Conservation (phyloP, 1,140 invertebrate species). For the Wiebesia pumilae region DNA sequence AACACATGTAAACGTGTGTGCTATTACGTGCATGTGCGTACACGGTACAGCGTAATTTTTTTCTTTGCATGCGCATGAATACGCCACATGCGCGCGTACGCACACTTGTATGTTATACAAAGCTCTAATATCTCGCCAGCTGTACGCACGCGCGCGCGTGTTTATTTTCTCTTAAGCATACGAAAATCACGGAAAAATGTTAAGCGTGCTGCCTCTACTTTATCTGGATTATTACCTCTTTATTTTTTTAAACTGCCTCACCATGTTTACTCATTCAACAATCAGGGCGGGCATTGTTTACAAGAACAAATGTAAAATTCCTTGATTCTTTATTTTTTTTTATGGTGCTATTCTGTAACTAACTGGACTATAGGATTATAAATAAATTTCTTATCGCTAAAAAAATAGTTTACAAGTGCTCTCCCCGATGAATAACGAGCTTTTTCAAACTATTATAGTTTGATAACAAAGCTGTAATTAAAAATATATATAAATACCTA, state of each 20-base stretch:
- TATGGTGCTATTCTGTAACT: background rate
- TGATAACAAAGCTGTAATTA: background rate
- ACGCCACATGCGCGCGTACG: background rate
- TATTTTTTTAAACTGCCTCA: background rate
- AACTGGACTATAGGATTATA: background rate
- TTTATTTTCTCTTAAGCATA: slow-evolving; percentile 5
- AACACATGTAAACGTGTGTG: background rate
- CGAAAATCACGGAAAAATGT: background rate
- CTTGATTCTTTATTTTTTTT: background rate
- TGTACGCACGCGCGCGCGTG: slow-evolving; percentile 5
- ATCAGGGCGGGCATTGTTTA: background rate
- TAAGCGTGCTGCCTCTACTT: background rate
- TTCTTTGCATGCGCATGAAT: background rate
- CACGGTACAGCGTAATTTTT: background rate
- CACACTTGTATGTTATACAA: background rate
- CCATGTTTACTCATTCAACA: background rate
- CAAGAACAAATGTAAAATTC: background rate
- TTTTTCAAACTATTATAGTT: background rate
- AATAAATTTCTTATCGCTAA: slow-evolving; percentile 6
- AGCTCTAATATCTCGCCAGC: background rate
- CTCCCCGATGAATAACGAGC: background rate
- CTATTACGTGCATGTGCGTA: background rate
- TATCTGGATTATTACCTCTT: background rate
- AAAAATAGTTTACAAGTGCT: background rate
- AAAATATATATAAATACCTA: slow-evolving; percentile 1